phyloP scores from a whole-genome alignment of 2,113 vertebrate genomes.

The Paraplagusia blochii region DNA sequence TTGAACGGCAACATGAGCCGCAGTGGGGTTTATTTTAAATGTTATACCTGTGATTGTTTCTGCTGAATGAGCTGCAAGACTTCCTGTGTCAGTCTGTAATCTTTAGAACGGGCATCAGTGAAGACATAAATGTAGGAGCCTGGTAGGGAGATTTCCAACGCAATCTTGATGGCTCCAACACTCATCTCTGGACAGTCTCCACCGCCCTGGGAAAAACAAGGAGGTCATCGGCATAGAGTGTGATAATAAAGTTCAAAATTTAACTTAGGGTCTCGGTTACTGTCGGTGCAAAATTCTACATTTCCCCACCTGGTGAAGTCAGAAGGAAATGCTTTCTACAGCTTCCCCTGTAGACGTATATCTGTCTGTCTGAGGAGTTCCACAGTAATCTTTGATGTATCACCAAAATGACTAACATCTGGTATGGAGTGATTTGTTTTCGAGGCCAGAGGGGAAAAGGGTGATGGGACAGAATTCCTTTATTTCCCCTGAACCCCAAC shows the following conservation, averaged over 20 bases:
- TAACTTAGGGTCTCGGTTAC: no score
- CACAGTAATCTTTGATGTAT: conserved; percentile 19
- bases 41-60: conserved; percentile 93
- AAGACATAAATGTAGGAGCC: conserved; percentile 98
- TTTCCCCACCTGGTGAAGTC: conserved; percentile 20
- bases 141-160: conserved; percentile 94
- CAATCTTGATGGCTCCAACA: conserved; percentile 96
- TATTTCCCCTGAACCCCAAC: conserved; percentile 9
- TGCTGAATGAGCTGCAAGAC: conserved; percentile 97
- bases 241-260: no score
- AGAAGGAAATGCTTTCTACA: conserved; percentile 35
- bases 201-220: conserved; percentile 82
- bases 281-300: background rate
- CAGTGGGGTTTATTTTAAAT: background rate
- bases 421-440: conserved; percentile 63
- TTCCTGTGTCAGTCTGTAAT: conserved; percentile 89
- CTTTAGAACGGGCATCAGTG: conserved; percentile 96
- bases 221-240: conserved; percentile 6
- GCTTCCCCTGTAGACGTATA: conserved; percentile 42
- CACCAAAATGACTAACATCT: conserved; percentile 63
- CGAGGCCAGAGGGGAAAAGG: conserved; percentile 29
- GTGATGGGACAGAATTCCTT: conserved; percentile 36
- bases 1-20: background rate
- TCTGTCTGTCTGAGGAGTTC: conserved; percentile 29
- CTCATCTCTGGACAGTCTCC: conserved; percentile 99